Evolutionary conservation across 2,113 vertebrate species (phyloP).

Genomic region (Lonchura striata): DNA sequence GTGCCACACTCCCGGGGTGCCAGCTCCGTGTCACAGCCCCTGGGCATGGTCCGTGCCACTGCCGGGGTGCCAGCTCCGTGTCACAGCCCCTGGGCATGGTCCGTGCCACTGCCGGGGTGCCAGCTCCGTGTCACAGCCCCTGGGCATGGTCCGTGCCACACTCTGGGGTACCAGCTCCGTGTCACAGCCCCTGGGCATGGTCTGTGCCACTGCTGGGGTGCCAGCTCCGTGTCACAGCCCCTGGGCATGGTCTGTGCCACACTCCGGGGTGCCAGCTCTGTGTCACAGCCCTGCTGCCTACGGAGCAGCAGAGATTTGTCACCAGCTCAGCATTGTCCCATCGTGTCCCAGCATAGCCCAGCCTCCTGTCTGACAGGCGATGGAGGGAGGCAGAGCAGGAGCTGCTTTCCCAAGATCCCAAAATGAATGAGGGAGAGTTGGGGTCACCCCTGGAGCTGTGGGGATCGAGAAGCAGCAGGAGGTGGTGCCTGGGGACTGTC

Average conservation of each 20-base stretch:
- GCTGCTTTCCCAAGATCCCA: not conserved
- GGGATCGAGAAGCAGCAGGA: not conserved
- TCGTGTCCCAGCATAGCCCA: not conserved
- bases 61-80: not conserved
- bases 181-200: not conserved
- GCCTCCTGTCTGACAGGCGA: not conserved
- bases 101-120: not conserved
- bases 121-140: no score
- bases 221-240: not conserved
- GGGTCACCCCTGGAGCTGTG: not conserved
- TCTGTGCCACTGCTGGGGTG: not conserved
- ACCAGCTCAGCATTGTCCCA: not conserved
- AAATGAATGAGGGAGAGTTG: not conserved
- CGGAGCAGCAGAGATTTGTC: not conserved
- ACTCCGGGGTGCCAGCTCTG: not conserved
- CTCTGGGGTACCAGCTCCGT: not conserved
- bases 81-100: not conserved
- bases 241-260: not conserved
- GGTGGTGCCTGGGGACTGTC: not conserved
- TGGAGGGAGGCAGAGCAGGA: not conserved
- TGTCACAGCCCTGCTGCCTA: not conserved
- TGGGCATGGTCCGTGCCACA: not conserved
- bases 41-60: not conserved
- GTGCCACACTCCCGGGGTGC: not conserved
- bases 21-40: not conserved